These are phyloP conservation scores for Conus betulinus DNA, from an alignment of 1,140 invertebrate genomes.

Conservation along the genomic window DNA sequence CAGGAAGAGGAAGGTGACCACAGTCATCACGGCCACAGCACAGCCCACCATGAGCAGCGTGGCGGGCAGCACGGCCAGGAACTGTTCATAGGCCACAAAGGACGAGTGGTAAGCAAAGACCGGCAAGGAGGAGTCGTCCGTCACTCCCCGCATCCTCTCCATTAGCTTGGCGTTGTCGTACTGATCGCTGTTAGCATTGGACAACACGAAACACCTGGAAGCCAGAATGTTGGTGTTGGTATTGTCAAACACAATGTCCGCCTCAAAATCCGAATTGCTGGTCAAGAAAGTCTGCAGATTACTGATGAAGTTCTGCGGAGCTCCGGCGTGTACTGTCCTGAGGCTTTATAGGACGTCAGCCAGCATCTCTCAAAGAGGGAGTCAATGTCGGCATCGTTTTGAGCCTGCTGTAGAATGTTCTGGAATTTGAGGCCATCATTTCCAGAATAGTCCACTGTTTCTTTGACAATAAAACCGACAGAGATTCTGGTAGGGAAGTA, in stretches of 20 bases:
- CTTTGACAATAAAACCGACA: slow-evolving; percentile 39
- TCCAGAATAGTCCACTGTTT: slow-evolving; percentile 30
- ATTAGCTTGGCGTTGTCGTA: slow-evolving; percentile 55
- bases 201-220: slow-evolving; percentile 57
- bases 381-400: slow-evolving; percentile 33
- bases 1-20: slow-evolving; percentile 97
- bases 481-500: slow-evolving; percentile 37
- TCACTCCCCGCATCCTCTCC: slow-evolving; percentile 55
- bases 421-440: slow-evolving; percentile 23
- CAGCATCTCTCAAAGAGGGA: slow-evolving; percentile 39
- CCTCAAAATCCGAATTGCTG: slow-evolving; percentile 76
- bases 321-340: slow-evolving; percentile 29
- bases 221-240: slow-evolving; percentile 86
- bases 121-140: slow-evolving; percentile 49
- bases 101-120: slow-evolving; percentile 53
- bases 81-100: slow-evolving; percentile 79
- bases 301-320: slow-evolving; percentile 78
- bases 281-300: slow-evolving; percentile 75
- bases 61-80: slow-evolving; percentile 93
- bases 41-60: slow-evolving; percentile 94
- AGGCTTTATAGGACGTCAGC: slow-evolving; percentile 37
- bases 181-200: slow-evolving; percentile 44
- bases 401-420: slow-evolving; percentile 21
- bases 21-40: slow-evolving; percentile 95
- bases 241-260: slow-evolving; percentile 91